phyloP scores from a whole-genome alignment of 2,113 vertebrate species.

The Arothron firmamentum region DNA sequence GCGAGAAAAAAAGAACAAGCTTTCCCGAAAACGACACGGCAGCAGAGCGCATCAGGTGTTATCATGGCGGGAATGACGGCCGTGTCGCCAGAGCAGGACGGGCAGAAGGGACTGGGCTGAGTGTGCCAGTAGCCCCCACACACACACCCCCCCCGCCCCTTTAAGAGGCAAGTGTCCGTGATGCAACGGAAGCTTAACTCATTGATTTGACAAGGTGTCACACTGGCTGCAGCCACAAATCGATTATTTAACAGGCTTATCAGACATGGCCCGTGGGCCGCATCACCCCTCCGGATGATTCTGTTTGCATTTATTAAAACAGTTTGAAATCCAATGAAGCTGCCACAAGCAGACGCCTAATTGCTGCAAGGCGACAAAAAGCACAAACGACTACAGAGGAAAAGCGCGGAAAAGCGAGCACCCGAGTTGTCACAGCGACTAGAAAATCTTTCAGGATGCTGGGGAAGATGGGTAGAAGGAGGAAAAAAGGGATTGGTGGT shows the following conservation, averaged over 20 bases:
- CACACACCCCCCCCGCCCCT: slow-evolving; percentile 3
- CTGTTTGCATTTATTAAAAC: neutral
- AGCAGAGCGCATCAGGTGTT: slow-evolving; percentile 16
- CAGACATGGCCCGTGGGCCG: neutral
- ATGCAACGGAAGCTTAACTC: slow-evolving; percentile 19
- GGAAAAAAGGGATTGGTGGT: neutral
- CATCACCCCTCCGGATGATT: neutral
- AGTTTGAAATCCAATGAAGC: neutral
- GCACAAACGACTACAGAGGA: neutral
- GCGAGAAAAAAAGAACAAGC: slow-evolving; percentile 28
- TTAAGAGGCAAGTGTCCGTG: slow-evolving; percentile 6
- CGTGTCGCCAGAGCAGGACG: slow-evolving; percentile 14
- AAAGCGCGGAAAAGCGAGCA: too few species aligned
- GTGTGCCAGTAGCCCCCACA: slow-evolving; percentile 1
- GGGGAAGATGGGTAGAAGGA: neutral
- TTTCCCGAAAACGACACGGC: slow-evolving; percentile 20
- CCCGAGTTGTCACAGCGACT: neutral
- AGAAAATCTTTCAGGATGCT: neutral
- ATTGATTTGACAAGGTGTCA: slow-evolving; percentile 28
- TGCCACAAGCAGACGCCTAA: neutral
- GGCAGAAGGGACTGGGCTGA: too few species aligned
- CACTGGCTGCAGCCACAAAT: slow-evolving; percentile 3
- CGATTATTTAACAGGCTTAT: slow-evolving; percentile 7
- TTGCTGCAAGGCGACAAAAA: neutral
- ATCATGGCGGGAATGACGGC: slow-evolving; percentile 28